Base-by-base conservation (phyloP, 37 sponge, comb jelly and placozoan genomes). In the Aplysina aerophoba region DNA sequence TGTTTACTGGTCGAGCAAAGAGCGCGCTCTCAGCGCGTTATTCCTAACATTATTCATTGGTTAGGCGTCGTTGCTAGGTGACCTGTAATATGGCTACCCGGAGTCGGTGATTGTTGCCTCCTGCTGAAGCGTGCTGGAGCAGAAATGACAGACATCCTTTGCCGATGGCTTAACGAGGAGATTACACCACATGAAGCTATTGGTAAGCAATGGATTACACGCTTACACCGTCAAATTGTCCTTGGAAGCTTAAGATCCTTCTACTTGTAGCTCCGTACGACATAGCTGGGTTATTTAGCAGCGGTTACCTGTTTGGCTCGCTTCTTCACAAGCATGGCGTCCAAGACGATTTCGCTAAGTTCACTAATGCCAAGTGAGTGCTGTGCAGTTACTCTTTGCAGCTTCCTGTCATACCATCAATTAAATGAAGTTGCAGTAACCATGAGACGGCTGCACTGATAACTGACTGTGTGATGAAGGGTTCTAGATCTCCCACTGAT, bases 151-250 rank as follows among this genome's bases (percentile, higher is more conserved):
- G 98, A 93, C 11, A 95, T 97, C 31, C 89, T 97, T 73, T 97
- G 98, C 73, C 85, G 85, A 19, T 97, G 98, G 98, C 74, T 97
- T 15, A 97, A 95, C 80, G 88, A 97, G 16, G 94, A 97, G 21
- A 79, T 95, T 1, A n/a, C 65, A 25, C 30, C 87, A 12, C 88
- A 81, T 3, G 68, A 85, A 11, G 66, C 60, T 50, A 90, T 95
- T 15, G 67, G 96, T 95, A 74, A 95, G 93, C 85, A 12, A 35
- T 28, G 17, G 33, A 50, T 14, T 77, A 1, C 56, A 56, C 25
- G 21, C 17, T 65, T 15, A 33, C 35, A 36, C n/a, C 16, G 2
- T 55, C 54, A 12, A 55, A 41, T 4, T 21, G 33, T 25, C 16
- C 19, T 1, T 30, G 16, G 5, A 25, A 12, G 19, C 16, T 17